Base-by-base conservation (phyloP, 2,113 vertebrate genomes). In the Butastur rufipennis region DNA sequence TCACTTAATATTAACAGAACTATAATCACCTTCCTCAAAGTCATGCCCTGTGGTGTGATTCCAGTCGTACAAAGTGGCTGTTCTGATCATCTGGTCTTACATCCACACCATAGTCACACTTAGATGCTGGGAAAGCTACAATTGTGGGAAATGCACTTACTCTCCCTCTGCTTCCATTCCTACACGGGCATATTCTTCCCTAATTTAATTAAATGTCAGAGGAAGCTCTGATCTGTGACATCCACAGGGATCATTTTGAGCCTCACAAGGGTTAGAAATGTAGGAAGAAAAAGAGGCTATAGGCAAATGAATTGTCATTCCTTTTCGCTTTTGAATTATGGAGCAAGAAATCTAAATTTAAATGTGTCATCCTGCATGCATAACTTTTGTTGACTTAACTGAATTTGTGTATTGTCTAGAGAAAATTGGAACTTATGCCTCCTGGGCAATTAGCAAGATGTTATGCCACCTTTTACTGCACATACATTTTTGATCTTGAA, bases 281-380 rank as follows among this genome's bases (percentile, higher is more conserved):
- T 55, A 67, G 13, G 36, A 59, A 68, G 45, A 79, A 90, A 89
- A 65, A 16, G 38, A 90, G 29, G 8, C 42, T 83, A 31, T 66
- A 48, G 27, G 40, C 32, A 83, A 88, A 52, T 53, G 4, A 55
- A 50, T 83, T 73, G 13, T 71, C 85, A 91, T n/a, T 95, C 26
- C 27, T 66, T 92, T 88, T 68, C 19, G 45, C 8, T 88, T 96
- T 83, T 91, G 21, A 52, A 58, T 91, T 89, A 36, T 25, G 15
- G 56, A 86, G 12, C 21, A 94, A 90, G 67, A 93, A 83, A 90
- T 75, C 34, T 81, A 68, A 90, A 92, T 83, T 88, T 92, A 84
- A 90, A 80, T 84, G 16, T 80, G 23, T 78, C 66, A 73, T 62
- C 36, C 53, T 86, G n/a, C 9, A 31, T 62, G 23, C 34, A 15